A percentile compares a stretch with the other conserved stretches of the same genome.
Conservation (phyloP, 2,113 vertebrate species). For the Sebastes fasciatus region DNA sequence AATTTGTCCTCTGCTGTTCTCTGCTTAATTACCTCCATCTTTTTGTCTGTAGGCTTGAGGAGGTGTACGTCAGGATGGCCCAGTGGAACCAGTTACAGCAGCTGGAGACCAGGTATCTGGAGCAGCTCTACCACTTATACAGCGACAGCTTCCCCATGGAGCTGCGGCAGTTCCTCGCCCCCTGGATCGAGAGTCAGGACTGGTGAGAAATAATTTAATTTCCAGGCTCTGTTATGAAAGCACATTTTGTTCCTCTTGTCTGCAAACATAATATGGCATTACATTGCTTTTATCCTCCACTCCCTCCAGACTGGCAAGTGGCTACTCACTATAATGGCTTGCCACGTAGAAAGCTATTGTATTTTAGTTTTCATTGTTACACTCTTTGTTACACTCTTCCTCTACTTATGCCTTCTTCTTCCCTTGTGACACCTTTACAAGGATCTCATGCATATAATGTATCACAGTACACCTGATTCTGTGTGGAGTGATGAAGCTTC, state of each 20-base stretch:
- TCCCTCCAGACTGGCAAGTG: background rate
- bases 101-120: conserved; percentile 96
- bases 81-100: conserved; percentile 99
- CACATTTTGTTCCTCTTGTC: background rate
- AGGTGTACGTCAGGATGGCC: conserved; percentile 88
- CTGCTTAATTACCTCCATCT: background rate
- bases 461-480: background rate
- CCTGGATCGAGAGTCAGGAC: conserved; percentile 98
- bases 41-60: conserved; percentile 37
- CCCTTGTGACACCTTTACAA: background rate
- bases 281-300: background rate
- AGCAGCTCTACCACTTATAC: conserved; percentile 98
- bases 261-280: background rate
- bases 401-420: background rate
- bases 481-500: background rate
- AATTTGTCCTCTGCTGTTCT: too few species aligned
- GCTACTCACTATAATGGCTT: conserved; percentile 5
- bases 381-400: background rate
- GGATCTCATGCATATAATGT: background rate
- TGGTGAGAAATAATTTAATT: conserved; percentile 84
- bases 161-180: conserved; percentile 95
- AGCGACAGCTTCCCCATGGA: conserved; percentile 99
- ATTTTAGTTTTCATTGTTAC: background rate
- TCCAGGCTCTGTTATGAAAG: background rate
- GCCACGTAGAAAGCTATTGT: background rate